These are phyloP conservation scores for Aleiodes sp. DNA, from an alignment of 1,140 invertebrate genomes.

Conservation along the genomic window DNA sequence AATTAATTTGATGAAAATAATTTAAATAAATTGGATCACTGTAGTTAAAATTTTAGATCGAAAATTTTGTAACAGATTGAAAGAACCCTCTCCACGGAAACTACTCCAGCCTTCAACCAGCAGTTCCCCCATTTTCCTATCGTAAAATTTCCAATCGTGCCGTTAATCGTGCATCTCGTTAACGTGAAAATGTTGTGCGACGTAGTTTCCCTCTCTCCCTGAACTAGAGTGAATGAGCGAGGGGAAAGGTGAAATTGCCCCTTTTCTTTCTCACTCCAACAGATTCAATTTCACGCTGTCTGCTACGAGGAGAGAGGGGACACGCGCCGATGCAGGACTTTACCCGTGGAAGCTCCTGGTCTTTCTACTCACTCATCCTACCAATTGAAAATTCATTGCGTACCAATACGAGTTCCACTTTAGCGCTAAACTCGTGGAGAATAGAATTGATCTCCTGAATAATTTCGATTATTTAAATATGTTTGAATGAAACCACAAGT, in stretches of 20 bases:
- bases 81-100: neutral
- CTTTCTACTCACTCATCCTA: neutral
- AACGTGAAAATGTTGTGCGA: neutral
- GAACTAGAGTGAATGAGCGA: neutral
- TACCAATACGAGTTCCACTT: neutral
- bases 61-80: neutral
- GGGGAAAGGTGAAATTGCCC: neutral
- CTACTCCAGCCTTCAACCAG: neutral
- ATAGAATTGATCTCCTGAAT: too few species aligned
- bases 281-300: slow-evolving; percentile 35
- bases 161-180: slow-evolving; percentile 31
- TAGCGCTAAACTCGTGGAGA: neutral
- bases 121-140: neutral
- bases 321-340: slow-evolving; percentile 1
- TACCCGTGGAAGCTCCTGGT: neutral
- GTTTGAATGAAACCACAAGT: too few species aligned
- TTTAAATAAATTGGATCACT: too few species aligned
- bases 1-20: too few species aligned
- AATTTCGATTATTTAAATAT: too few species aligned
- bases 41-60: too few species aligned
- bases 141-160: slow-evolving; percentile 6
- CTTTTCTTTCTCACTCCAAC: neutral
- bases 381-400: neutral
- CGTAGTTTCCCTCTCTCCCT: neutral
- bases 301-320: neutral